Evolutionary conservation across 2,797 vertebrate genomes (phyloP).

Genomic region (Hippocampus kuda): DNA sequence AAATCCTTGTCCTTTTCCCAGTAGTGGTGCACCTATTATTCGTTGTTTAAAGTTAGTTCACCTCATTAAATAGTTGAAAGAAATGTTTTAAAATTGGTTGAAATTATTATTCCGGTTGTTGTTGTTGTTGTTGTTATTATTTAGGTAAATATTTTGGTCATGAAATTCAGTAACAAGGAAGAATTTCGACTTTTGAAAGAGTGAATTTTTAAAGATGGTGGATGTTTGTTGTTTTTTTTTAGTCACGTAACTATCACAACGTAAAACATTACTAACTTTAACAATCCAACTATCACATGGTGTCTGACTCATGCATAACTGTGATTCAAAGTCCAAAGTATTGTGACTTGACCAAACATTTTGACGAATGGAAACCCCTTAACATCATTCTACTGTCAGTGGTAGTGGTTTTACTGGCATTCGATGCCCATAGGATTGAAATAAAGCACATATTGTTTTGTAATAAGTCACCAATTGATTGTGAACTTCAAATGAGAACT

Average conservation of each 20-base stretch:
- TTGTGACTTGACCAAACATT: not conserved
- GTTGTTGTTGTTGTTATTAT: constrained; percentile 34
- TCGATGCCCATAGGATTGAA: not conserved
- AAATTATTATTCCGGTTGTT: constrained; percentile 52
- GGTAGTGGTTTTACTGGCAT: not conserved
- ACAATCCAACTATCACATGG: too few species aligned
- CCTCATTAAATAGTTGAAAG: constrained; percentile 15
- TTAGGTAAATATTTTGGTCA: not conserved
- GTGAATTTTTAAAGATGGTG: not conserved
- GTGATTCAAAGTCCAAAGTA: too few species aligned
- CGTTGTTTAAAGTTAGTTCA: constrained; percentile 68
- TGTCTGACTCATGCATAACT: too few species aligned
- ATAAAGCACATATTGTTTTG: not conserved
- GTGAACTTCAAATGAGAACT: not conserved
- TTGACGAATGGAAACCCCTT: not conserved
- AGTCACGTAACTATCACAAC: not conserved
- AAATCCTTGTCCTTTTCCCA: constrained; percentile 69
- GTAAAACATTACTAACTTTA: not conserved
- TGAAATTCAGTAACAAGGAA: not conserved
- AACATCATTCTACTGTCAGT: not conserved
- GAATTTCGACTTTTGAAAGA: too few species aligned
- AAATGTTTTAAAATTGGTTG: constrained; percentile 7
- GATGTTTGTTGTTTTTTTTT: not conserved
- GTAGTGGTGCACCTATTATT: constrained; percentile 64
- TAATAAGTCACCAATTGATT: not conserved